Percentiles rank a stretch among this genome's conserved stretches.
These are phyloP conservation scores for Scaptomyza parva DNA, from an alignment of 2,888 invertebrate species.

Conservation along the genomic window DNA sequence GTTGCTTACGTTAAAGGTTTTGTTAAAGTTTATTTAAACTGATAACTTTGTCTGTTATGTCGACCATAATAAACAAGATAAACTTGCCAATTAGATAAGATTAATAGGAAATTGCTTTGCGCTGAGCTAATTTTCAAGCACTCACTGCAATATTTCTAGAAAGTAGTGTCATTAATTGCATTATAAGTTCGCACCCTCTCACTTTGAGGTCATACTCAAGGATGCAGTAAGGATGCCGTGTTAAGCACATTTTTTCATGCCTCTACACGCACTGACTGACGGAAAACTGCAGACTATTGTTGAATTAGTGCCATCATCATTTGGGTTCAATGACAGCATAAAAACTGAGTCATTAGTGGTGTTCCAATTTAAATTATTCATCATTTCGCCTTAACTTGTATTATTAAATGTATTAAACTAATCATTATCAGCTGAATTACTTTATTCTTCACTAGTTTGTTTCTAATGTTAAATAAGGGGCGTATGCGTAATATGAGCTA, in stretches of 20 bases:
- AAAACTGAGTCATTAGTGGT: not conserved
- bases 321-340: conserved; percentile 1
- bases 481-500: conserved; percentile 31
- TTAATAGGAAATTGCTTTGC: conserved; percentile 30
- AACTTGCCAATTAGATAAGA: conserved; percentile 44
- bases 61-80: conserved; percentile 29
- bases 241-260: conserved; percentile 31
- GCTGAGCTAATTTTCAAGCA: not conserved
- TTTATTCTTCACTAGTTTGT: no score
- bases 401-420: no score
- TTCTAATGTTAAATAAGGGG: conserved; percentile 26
- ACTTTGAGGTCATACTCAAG: conserved; percentile 16
- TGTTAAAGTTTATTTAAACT: not conserved
- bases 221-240: conserved; percentile 31
- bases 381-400: no score
- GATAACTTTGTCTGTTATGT: conserved; percentile 14
- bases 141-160: not conserved
- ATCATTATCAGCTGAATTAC: no score
- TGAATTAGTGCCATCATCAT: conserved; percentile 3
- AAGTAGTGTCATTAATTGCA: not conserved
- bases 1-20: not conserved
- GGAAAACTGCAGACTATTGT: not conserved
- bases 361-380: not conserved
- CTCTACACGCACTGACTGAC: not conserved
- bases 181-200: conserved; percentile 2